Conservation (phyloP, 2,888 invertebrate species). For the Ametastegia equiseti region DNA sequence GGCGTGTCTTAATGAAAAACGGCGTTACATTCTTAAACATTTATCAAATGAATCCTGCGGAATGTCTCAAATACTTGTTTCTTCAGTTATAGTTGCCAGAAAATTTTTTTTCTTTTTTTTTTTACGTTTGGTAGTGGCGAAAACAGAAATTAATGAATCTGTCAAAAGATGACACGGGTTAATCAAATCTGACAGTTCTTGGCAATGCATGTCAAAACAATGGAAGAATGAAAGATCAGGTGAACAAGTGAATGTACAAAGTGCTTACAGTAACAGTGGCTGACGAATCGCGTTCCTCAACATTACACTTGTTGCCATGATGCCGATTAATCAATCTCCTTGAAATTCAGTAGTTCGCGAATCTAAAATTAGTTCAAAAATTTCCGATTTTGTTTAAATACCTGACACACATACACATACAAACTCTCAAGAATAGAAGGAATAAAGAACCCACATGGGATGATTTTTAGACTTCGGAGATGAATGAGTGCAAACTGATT, state of each 20-base stretch:
- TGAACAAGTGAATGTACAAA: background rate
- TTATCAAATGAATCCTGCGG: background rate
- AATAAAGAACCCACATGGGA: no score
- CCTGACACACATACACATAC: no score
- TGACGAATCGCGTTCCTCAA: constrained; percentile 1
- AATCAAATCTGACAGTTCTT: background rate
- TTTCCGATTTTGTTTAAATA: no score
- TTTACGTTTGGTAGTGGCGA: background rate
- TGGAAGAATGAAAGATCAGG: background rate
- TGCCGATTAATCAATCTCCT: background rate
- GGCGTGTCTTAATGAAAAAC: background rate
- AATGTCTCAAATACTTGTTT: background rate
- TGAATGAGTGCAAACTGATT: no score
- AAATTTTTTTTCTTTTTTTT: background rate
- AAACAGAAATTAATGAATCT: background rate
- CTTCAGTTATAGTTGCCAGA: background rate
- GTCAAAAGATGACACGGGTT: background rate
- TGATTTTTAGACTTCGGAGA: no score
- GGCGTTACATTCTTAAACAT: background rate
- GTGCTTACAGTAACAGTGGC: constrained; percentile 24
- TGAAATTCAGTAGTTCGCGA: background rate
- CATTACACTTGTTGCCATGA: constrained; percentile 27
- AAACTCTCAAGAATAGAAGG: no score
- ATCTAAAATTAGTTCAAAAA: no score
- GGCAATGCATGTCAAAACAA: background rate